Evolutionary conservation across 2,888 invertebrate species (phyloP).

Genomic region (Parnassius orleans): DNA sequence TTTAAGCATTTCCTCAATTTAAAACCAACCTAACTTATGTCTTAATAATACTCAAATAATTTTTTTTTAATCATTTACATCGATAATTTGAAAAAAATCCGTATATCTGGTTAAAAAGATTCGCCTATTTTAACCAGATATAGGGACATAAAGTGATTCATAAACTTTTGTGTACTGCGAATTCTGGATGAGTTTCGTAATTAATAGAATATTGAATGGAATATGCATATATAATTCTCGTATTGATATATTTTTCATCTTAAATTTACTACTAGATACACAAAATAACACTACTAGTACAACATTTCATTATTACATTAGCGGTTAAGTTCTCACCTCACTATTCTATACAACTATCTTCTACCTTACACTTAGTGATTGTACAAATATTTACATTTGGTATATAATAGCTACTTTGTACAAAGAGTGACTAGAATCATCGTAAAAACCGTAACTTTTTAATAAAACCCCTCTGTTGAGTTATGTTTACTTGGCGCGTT

Average conservation of each 20-base stretch:
- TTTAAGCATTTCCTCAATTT: no score
- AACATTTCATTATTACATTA: constrained; percentile 36
- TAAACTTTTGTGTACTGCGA: no score
- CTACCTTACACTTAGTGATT: constrained; percentile 44
- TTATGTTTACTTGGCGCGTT: not conserved
- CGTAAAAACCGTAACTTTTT: constrained; percentile 39
- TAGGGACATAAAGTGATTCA: no score
- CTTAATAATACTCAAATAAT: no score
- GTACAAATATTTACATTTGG: constrained; percentile 44
- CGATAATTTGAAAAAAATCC: no score
- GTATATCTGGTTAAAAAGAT: no score
- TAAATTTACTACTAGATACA: constrained; percentile 52
- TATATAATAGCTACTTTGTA: constrained; percentile 62
- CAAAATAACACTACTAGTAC: constrained; percentile 67
- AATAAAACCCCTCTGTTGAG: constrained; percentile 12
- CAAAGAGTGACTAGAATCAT: constrained; percentile 69
- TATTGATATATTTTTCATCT: constrained; percentile 44
- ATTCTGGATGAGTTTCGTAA: not conserved
- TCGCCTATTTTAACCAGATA: no score
- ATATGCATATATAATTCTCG: constrained; percentile 18
- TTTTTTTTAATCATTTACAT: no score
- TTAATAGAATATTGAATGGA: constrained; percentile 10
- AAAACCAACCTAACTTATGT: no score
- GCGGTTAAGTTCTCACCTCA: constrained; percentile 17
- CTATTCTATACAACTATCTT: constrained; percentile 28